Evolutionary conservation across 2,888 invertebrate genomes (phyloP).

Genomic region (Acrobeloides nanus): DNA sequence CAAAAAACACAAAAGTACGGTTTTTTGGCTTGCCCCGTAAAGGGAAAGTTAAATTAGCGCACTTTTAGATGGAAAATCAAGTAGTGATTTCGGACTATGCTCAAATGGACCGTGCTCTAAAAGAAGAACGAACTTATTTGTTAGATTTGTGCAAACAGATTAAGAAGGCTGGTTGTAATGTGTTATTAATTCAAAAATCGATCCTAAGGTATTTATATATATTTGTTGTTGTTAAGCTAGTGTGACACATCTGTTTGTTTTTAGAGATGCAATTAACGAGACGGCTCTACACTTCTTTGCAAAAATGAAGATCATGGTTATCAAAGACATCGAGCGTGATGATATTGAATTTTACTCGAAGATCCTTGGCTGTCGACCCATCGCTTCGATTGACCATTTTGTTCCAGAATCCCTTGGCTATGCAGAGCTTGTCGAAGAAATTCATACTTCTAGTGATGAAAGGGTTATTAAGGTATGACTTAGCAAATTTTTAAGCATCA

Average conservation of each 20-base stretch:
- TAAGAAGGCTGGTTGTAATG: slow-evolving; percentile 95
- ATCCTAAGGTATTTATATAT: slow-evolving; percentile 64
- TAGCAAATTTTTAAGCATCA: too few relatives aligned
- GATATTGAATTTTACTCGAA: slow-evolving; percentile 96
- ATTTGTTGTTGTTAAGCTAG: background rate
- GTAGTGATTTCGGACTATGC: slow-evolving; percentile 89
- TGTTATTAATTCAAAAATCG: slow-evolving; percentile 79
- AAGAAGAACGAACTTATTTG: slow-evolving; percentile 94
- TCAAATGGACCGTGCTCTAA: slow-evolving; percentile 97
- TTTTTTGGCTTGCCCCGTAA: too few relatives aligned
- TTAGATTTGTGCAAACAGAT: slow-evolving; percentile 96
- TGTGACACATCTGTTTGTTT: too few relatives aligned
- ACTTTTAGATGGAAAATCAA: slow-evolving; percentile 78
- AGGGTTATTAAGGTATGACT: slow-evolving; percentile 80
- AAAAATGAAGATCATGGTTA: slow-evolving; percentile 95
- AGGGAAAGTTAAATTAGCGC: too few relatives aligned
- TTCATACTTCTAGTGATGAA: slow-evolving; percentile 72
- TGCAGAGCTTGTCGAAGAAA: slow-evolving; percentile 89
- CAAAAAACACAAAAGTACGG: too few relatives aligned
- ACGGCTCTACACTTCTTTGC: slow-evolving; percentile 93
- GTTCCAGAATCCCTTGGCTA: slow-evolving; percentile 78
- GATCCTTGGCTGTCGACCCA: slow-evolving; percentile 64
- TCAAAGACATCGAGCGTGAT: slow-evolving; percentile 94
- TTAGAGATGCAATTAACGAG: slow-evolving; percentile 88
- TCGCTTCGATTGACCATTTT: slow-evolving; percentile 97